Conservation (phyloP, 2,113 vertebrate genomes). For the Leptobrachium leishanense region DNA sequence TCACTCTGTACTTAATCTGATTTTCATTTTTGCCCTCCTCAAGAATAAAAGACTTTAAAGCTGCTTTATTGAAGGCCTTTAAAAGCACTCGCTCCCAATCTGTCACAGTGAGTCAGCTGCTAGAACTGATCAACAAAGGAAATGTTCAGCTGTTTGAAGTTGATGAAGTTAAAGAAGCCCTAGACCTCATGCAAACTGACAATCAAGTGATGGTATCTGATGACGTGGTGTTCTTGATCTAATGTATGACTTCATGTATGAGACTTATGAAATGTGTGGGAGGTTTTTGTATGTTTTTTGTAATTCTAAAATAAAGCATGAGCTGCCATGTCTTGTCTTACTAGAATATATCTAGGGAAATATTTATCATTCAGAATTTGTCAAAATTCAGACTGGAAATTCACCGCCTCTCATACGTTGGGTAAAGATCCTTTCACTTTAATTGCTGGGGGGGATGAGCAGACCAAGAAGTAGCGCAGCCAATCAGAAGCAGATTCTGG, state of each 20-base stretch:
- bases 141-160: slow-evolving; percentile 53
- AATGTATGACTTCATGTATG: neutral
- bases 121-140: slow-evolving; percentile 56
- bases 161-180: slow-evolving; percentile 55
- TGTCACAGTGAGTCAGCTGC: slow-evolving; percentile 54
- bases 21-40: neutral
- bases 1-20: neutral
- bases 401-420: too few species aligned
- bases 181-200: slow-evolving; percentile 63
- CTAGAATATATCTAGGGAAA: too few species aligned
- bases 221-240: slow-evolving; percentile 64
- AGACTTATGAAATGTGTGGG: neutral
- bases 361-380: too few species aligned
- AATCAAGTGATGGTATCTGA: slow-evolving; percentile 68
- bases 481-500: too few species aligned
- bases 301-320: slow-evolving; percentile 2
- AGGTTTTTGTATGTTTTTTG: slow-evolving; percentile 9
- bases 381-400: too few species aligned
- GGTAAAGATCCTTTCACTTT: too few species aligned
- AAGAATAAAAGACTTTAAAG: slow-evolving; percentile 63
- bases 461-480: too few species aligned
- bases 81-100: slow-evolving; percentile 61
- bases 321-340: neutral
- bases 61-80: slow-evolving; percentile 60
- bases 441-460: too few species aligned